Base-by-base conservation (phyloP, 92 coral and sea anemone species). In the Heliopora coerulea region DNA sequence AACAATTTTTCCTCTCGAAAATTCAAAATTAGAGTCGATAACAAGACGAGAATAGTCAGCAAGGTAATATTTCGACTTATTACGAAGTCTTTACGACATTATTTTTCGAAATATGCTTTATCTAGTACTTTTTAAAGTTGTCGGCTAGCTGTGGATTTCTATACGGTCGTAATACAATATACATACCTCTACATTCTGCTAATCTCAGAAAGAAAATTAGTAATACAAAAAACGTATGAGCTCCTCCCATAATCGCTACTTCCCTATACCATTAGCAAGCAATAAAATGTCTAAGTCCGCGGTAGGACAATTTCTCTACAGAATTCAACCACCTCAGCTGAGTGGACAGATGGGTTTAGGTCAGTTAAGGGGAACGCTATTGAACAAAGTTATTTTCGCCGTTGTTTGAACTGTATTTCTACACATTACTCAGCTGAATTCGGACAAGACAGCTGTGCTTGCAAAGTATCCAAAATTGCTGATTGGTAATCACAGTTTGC, bases 141-240 rank as follows among this genome's bases (percentile, higher is more conserved):
- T 5, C 8, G 9, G 17, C 6, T 19, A 5, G 6, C 19, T 50
- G 7, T 19, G 17, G 4, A 50, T 17, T 50, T 17, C 7, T 50
- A 5, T 17, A 5, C 6, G 7, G 3, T 17, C 58, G 17, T 3
- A 17, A 50, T 50, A 50, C 17, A 39, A 8, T 14, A 65, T 19
- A 3, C 77, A 52, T 70, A 70, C 77, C 77, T 70, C 27, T 18
- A 54, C 77, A 10, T 6, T 70, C 29, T 19, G 58, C 48, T 24
- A 30, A 54, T 33, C 54, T 70, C n/a, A 54, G 23, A 70, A 30
- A 70, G 26, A 70, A 52, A 70, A 54, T 41, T 70, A 32, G 20
- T 25, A 70, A 52, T 52, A 70, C 20, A 23, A 68, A 68, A 70
- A 70, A 54, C 63, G 34, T 8, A 30, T 26, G 32, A 13, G 31